Evolutionary conservation across 2,797 vertebrate species (phyloP).

Genomic region (Masticophis lateralis): DNA sequence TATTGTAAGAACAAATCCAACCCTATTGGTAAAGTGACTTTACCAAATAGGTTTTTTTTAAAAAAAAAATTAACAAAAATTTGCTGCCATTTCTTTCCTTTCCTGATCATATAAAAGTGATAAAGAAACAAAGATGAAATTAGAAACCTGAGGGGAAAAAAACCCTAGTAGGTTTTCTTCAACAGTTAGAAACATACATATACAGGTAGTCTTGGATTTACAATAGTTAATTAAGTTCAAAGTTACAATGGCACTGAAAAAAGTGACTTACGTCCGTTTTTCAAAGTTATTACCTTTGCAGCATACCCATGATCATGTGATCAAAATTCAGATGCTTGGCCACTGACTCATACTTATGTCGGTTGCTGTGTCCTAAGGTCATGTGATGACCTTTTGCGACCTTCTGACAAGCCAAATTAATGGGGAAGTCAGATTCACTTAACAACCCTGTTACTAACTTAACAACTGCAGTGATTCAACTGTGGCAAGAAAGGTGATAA

Average conservation of each 20-base stretch:
- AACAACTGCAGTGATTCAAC: not conserved
- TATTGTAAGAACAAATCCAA: not conserved
- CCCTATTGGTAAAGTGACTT: not conserved
- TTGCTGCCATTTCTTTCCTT: not conserved
- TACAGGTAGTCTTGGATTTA: not conserved
- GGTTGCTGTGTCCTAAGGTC: not conserved
- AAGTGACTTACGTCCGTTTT: not conserved
- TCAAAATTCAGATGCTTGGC: not conserved
- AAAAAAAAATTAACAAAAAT: not conserved
- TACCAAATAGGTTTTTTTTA: not conserved
- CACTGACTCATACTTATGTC: not conserved
- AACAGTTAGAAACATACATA: not conserved
- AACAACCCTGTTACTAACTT: not conserved
- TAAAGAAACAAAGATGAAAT: not conserved
- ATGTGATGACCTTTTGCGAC: not conserved
- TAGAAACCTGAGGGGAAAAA: not conserved
- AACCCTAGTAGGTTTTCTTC: not conserved
- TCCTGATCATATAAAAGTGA: not conserved
- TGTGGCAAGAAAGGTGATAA: not conserved
- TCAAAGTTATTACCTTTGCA: not conserved
- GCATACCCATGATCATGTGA: not conserved
- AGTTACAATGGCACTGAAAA: not conserved
- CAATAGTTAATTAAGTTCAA: not conserved
- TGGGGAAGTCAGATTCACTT: not conserved
- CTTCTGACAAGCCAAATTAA: too few relatives aligned